Evolutionary conservation across 2,113 vertebrate species (phyloP), one percentile per base, ranked within the genome.

Genomic region (Turdus rufiventris): DNA sequence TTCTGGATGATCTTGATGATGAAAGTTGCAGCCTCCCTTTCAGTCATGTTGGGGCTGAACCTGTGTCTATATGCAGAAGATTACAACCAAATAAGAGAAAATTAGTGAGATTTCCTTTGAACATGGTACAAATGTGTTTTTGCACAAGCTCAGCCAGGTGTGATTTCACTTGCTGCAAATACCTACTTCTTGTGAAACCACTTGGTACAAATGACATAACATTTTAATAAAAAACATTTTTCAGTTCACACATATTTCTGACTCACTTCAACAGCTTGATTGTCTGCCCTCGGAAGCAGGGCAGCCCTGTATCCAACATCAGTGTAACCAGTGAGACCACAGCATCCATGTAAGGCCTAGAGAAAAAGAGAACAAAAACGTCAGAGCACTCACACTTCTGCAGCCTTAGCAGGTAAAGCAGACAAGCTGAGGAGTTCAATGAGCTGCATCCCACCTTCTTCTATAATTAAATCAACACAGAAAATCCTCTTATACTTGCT

Each of bases 1-100:
- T 98, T 99, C 97, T 99, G 99, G 94, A 99, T 99, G 92, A 99
- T 97, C 97, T 99, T 99, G 96, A 99, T 98, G 96, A 99, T 99
- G 96, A 98, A 99, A 87, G 98, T 98, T 3, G 99, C 99, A 31
- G 99, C 99, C 51, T 99, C 99, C 38, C 99, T 98, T 96, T 99
- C 99, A 5, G 99, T 99, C 98, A 99, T 97, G 85, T 98, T 99
- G 45, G 99, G 98, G 93, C 98, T 99, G 96, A 99, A 99, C n/a
- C 99, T 98, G 93, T 99, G 98, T 85, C 99, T 99, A 92, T 67
- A 61, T 17, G 28, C 18, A 87, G 66, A 75, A 80, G 84, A 77
- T 67, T 24, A 73, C 24, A 85, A 91, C n/a, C 58, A 86, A 73
- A 5, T 21, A 84, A 26, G 24, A 61, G 47, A 74, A 85, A 82